phyloP scores from a whole-genome alignment of 2,113 vertebrate genomes.

The Corythornis cristatus region DNA sequence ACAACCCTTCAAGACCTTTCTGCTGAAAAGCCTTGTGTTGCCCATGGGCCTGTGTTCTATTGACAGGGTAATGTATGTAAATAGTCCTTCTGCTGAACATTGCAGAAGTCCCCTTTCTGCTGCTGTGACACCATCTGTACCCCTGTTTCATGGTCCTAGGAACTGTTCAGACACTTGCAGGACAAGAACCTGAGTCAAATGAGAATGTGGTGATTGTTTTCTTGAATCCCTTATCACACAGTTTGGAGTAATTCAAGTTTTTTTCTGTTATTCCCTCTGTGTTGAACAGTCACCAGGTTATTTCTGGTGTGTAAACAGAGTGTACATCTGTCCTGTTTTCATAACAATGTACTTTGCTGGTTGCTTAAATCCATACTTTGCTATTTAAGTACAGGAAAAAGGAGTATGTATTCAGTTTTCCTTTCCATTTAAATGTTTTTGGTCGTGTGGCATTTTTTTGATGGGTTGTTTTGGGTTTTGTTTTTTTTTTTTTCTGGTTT shows the following conservation, averaged over 20 bases:
- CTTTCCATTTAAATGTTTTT: background rate
- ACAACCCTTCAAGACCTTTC: background rate
- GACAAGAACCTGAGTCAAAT: background rate
- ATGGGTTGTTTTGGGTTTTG: background rate
- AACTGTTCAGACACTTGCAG: background rate
- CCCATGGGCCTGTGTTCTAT: fast-evolving
- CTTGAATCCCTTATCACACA: background rate
- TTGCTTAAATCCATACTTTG: background rate
- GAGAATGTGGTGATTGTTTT: background rate
- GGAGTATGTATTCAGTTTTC: background rate
- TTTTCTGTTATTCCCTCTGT: background rate
- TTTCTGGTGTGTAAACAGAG: background rate
- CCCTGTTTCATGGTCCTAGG: background rate
- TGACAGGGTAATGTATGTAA: background rate
- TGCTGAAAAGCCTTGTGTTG: background rate
- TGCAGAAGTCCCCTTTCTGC: background rate
- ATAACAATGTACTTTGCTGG: background rate
- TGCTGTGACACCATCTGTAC: background rate
- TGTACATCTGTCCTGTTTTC: background rate
- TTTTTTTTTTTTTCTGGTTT: no score
- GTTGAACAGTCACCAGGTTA: background rate
- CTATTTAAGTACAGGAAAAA: background rate
- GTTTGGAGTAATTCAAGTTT: background rate
- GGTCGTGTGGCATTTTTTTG: background rate
- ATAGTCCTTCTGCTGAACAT: background rate